phyloP scores from a whole-genome alignment of 2,888 invertebrate species.

The Conistra vaccinii region DNA sequence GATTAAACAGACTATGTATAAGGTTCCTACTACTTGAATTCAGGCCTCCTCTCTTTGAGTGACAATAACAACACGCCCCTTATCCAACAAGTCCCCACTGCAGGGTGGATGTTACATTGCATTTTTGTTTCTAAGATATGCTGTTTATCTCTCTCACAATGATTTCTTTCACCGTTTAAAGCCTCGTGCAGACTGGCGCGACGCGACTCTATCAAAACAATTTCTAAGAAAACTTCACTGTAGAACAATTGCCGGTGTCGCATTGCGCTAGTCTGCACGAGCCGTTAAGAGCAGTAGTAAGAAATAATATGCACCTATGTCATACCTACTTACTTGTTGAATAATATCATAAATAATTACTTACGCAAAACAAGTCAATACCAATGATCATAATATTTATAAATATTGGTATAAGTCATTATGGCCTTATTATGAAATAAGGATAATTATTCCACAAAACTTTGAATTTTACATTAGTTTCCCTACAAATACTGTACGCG shows the following conservation, averaged over 20 bases:
- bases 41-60: neutral
- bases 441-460: conserved; percentile 21
- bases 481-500: neutral
- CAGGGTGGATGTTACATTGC: neutral
- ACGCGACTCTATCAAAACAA: no score
- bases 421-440: conserved; percentile 9
- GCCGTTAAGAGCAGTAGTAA: neutral
- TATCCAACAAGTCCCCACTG: no score
- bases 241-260: no score
- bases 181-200: no score
- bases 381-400: neutral
- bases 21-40: neutral
- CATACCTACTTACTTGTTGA: neutral
- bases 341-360: conserved; percentile 11
- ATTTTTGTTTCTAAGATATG: neutral
- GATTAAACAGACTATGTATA: neutral
- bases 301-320: neutral
- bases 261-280: no score
- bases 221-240: no score
- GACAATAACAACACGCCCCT: no score
- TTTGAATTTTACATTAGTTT: conserved; percentile 9
- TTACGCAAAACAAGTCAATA: neutral
- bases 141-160: neutral
- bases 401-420: conserved; percentile 18
- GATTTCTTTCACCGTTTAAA: neutral